Conservation (phyloP, 2,888 invertebrate species). For the Plebejus anna region DNA sequence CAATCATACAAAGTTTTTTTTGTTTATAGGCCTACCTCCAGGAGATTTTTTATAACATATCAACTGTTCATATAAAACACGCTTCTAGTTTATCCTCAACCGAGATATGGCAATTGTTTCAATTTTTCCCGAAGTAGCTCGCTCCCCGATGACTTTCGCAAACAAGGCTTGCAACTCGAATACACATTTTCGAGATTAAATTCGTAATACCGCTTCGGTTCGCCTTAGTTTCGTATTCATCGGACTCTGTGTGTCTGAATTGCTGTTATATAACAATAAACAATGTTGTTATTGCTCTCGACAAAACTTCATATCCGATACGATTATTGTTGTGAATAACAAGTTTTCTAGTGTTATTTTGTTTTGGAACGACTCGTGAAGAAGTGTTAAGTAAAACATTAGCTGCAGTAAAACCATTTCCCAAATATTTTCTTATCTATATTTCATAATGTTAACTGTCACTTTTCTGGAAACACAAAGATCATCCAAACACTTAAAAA, state of each 20-base stretch:
- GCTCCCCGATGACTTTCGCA: slow-evolving; percentile 50
- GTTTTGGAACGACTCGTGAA: background rate
- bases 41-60: background rate
- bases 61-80: background rate
- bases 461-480: too few species aligned
- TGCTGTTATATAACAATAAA: slow-evolving; percentile 46
- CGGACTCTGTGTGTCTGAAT: slow-evolving; percentile 34
- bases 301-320: slow-evolving; percentile 17
- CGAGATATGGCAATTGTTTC: slow-evolving; percentile 36
- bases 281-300: slow-evolving; percentile 17
- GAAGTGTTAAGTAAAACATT: background rate
- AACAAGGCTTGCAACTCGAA: slow-evolving; percentile 66
- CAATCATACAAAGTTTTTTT: background rate
- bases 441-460: too few species aligned
- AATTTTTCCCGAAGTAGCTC: slow-evolving; percentile 40
- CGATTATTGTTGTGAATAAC: slow-evolving; percentile 23
- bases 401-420: background rate
- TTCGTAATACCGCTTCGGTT: slow-evolving; percentile 70
- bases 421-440: background rate
- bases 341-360: slow-evolving; percentile 18
- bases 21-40: too few species aligned
- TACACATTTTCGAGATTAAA: slow-evolving; percentile 78
- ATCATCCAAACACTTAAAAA: too few species aligned
- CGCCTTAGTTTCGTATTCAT: slow-evolving; percentile 61
- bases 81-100: slow-evolving; percentile 20